phyloP scores from a whole-genome alignment of 2,888 invertebrate genomes.

The Pelosia muscerda region DNA sequence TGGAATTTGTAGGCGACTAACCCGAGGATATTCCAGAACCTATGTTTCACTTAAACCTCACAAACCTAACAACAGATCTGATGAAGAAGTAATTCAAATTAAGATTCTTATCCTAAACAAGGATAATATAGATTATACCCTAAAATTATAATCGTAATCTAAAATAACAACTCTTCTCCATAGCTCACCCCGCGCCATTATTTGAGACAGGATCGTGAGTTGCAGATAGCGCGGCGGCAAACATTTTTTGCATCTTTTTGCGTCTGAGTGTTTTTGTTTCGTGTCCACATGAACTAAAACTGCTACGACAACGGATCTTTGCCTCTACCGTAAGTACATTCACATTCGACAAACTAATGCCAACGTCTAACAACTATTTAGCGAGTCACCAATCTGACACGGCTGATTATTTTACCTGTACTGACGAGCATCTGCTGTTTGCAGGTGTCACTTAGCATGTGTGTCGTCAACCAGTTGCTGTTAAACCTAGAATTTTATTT shows the following conservation, averaged over 20 bases:
- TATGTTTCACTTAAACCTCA: neutral
- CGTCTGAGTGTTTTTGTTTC: conserved; percentile 67
- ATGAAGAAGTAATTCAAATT: neutral
- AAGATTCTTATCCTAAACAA: neutral
- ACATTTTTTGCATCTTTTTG: conserved; percentile 77
- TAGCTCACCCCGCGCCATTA: conserved; percentile 59
- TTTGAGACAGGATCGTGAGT: conserved; percentile 80
- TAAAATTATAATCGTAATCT: neutral
- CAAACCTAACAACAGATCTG: neutral
- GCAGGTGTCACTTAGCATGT: conserved; percentile 42
- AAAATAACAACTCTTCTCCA: conserved; percentile 54
- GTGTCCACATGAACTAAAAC: conserved; percentile 76
- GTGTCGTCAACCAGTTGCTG: conserved; percentile 5
- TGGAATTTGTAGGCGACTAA: too few relatives aligned
- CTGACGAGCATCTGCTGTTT: conserved; percentile 39
- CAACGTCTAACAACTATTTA: conserved; percentile 4
- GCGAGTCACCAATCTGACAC: conserved; percentile 43
- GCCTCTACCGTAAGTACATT: conserved; percentile 37
- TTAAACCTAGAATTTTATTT: conserved; percentile 26
- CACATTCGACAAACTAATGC: conserved; percentile 17
- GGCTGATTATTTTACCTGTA: conserved; percentile 30
- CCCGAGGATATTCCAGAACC: too few relatives aligned
- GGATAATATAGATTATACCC: too few relatives aligned
- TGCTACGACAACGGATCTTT: conserved; percentile 48
- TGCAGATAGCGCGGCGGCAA: conserved; percentile 80